Evolutionary conservation across 2,113 vertebrate genomes (phyloP).

Genomic region (Oceanodroma tethys): DNA sequence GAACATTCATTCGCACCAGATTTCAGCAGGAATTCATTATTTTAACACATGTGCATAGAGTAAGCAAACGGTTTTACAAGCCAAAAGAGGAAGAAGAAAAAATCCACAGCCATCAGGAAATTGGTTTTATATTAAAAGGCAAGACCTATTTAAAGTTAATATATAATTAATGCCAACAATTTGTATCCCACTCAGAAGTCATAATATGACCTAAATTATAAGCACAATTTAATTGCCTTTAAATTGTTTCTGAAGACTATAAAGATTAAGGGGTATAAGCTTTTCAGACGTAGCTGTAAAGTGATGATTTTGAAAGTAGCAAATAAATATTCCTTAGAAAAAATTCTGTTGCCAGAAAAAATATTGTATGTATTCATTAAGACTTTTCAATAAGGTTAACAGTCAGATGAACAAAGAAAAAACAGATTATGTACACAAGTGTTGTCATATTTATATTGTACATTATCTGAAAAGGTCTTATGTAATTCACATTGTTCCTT

Average conservation of each 20-base stretch:
- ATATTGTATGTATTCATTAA: neutral
- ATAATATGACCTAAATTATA: neutral
- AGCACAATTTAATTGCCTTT: neutral
- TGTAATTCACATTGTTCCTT: neutral
- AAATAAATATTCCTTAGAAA: neutral
- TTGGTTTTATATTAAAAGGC: slow-evolving; percentile 10
- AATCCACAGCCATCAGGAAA: slow-evolving; percentile 10
- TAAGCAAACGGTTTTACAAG: slow-evolving; percentile 42
- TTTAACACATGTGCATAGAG: slow-evolving; percentile 20
- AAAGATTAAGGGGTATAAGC: neutral
- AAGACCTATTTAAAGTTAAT: slow-evolving; percentile 3
- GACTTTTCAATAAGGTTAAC: neutral
- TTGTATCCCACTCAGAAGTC: neutral
- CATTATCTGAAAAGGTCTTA: neutral
- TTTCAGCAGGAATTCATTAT: slow-evolving; percentile 49
- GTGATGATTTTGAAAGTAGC: neutral
- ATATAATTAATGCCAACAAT: slow-evolving; percentile 6
- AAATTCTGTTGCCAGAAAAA: neutral
- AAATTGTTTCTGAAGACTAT: neutral
- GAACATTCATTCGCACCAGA: slow-evolving; percentile 2
- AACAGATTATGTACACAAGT: neutral
- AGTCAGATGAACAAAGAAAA: neutral
- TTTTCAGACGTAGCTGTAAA: neutral
- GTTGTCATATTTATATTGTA: neutral
- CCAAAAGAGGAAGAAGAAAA: neutral